Base-by-base conservation (phyloP, 2,888 invertebrate species). In the Drosophila pegasa region DNA sequence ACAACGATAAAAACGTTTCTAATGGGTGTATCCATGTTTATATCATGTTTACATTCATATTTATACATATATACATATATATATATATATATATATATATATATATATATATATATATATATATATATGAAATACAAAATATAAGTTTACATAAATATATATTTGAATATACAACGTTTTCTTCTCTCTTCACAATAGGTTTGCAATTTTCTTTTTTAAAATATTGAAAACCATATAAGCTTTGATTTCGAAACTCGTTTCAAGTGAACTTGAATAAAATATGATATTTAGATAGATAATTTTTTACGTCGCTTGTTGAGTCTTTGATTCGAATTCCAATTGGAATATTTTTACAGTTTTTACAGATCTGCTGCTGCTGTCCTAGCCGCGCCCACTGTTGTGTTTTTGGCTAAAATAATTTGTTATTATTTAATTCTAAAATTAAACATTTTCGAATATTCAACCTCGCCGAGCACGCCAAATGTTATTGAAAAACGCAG, bases 361-460 rank as follows among this genome's bases (percentile, higher is more conserved):
- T 61, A 55, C 33, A 38, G 27, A 51, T 57, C 51, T 45, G n/a
- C n/a, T 40, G 41, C 45, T 16, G 12, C 18, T 48, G 43, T 48
- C 68, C 59, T 45, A 48, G 40, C 25, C 54, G 41, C 60, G 60
- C 75, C 75, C 43, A 37, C 8, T 48, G 48, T 64, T 79, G 29
- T 80, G 63, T 73, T 82, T 79, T 71, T 71, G 71, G 65, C 67
- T 76, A 80, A 68, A 29, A 59, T 31, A 66, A 68, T 74, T 76
- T 83, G 64, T 77, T 80, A 66, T 71, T 71, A 66, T 78, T 80
- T 75, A 63, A 61, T 81, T 85, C 86, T 85, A 82, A 85, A 85
- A 55, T 76, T 76, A 76, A 68, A 76, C 69, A 71, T 75, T 80
- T 82, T 80, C 86, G 75, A 80, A 10, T 27, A 80, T 86, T 75